A percentile compares a stretch with the other conserved stretches of the same genome.
Evolutionary conservation across 2,113 vertebrate genomes (phyloP).

Genomic region (Cyprinodon tularosa): DNA sequence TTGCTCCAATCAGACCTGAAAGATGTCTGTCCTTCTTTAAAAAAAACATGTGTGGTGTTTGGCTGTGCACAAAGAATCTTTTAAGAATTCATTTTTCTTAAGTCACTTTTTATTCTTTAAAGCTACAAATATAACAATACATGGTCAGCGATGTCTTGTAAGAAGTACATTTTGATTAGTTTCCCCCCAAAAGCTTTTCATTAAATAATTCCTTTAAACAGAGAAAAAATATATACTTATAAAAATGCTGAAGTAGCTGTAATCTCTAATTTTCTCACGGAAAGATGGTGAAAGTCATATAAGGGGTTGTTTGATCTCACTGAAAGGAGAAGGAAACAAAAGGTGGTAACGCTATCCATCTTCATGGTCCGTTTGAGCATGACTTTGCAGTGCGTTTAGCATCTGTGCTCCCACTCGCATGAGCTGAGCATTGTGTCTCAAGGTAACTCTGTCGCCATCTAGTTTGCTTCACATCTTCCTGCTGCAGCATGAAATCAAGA

Average conservation of each 20-base stretch:
- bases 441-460: conserved; percentile 15
- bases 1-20: neutral
- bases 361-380: conserved; percentile 53
- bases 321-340: conserved; percentile 72
- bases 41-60: neutral
- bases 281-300: conserved; percentile 50
- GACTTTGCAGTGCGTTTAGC: conserved; percentile 50
- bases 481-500: conserved; percentile 9
- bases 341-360: conserved; percentile 69
- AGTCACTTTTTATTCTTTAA: no score
- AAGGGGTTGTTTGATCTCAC: conserved; percentile 59
- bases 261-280: conserved; percentile 43
- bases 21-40: neutral
- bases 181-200: neutral
- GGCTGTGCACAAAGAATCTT: neutral
- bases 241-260: neutral
- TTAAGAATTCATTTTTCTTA: no score
- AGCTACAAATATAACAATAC: no score
- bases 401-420: conserved; percentile 67
- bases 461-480: conserved; percentile 14
- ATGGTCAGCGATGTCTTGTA: no score
- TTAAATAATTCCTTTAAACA: conserved; percentile 13
- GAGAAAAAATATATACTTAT: neutral
- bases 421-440: conserved; percentile 42
- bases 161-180: neutral